Percentiles rank a stretch among this genome's conserved stretches.
phyloP scores from a whole-genome alignment of 2,888 invertebrate genomes.

The Odontothrips loti region DNA sequence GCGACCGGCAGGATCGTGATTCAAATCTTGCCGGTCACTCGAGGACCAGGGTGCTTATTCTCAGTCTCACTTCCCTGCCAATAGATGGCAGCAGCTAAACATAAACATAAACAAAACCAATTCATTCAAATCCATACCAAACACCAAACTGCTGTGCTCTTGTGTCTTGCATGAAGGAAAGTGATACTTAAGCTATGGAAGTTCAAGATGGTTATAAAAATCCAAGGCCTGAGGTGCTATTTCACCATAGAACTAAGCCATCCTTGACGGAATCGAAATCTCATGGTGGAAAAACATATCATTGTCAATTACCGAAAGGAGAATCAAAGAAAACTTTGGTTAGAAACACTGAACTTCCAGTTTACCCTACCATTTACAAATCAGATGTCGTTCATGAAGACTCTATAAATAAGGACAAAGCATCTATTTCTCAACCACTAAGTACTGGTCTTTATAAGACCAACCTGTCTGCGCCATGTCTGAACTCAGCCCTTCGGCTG shows the following conservation, averaged over 20 bases:
- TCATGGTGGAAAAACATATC: background rate
- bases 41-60: background rate
- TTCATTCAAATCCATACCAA: background rate
- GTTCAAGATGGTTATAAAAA: background rate
- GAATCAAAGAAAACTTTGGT: background rate
- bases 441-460: background rate
- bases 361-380: background rate
- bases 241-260: background rate
- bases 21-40: too few relatives aligned
- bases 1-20: too few relatives aligned
- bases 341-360: background rate
- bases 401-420: background rate
- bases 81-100: background rate
- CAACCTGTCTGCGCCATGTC: background rate
- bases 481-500: background rate
- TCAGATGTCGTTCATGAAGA: background rate
- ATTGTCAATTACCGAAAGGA: background rate
- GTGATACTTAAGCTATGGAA: background rate
- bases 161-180: background rate
- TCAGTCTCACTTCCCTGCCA: background rate
- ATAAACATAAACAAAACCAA: background rate
- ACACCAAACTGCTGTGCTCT: background rate
- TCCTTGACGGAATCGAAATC: background rate
- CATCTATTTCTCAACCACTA: background rate
- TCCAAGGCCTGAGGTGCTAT: background rate